Conservation (phyloP, 2,888 invertebrate species). For the Salticus scenicus region DNA sequence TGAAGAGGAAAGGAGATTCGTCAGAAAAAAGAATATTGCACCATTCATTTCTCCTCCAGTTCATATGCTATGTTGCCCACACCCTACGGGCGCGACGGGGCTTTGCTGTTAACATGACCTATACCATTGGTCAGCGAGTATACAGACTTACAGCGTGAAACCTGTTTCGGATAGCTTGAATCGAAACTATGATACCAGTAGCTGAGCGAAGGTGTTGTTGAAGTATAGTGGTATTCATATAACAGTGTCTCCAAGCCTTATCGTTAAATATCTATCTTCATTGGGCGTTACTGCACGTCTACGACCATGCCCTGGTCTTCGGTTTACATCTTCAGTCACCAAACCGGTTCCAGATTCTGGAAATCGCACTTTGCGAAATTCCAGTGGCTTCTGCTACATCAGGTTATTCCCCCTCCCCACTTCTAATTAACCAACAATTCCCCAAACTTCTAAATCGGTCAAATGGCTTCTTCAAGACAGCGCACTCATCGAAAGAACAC, state of each 20-base stretch:
- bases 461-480: background rate
- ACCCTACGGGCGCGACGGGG: background rate
- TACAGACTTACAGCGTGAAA: constrained; percentile 5
- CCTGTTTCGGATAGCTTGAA: constrained; percentile 16
- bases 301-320: background rate
- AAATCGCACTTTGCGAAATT: background rate
- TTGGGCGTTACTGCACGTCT: background rate
- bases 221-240: background rate
- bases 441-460: background rate
- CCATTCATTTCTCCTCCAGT: constrained; percentile 10
- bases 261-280: background rate
- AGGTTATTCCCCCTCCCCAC: background rate
- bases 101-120: background rate
- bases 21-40: background rate
- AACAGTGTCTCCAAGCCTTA: background rate
- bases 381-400: background rate
- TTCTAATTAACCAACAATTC: background rate
- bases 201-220: constrained; percentile 2
- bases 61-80: background rate
- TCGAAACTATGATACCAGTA: background rate
- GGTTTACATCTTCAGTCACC: background rate
- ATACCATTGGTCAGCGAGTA: constrained; percentile 15
- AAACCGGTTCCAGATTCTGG: background rate
- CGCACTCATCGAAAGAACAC: background rate
- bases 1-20: background rate